These are phyloP conservation scores for Stratiolaelaps scimitus DNA, from an alignment of 1,140 invertebrate species.

Conservation along the genomic window DNA sequence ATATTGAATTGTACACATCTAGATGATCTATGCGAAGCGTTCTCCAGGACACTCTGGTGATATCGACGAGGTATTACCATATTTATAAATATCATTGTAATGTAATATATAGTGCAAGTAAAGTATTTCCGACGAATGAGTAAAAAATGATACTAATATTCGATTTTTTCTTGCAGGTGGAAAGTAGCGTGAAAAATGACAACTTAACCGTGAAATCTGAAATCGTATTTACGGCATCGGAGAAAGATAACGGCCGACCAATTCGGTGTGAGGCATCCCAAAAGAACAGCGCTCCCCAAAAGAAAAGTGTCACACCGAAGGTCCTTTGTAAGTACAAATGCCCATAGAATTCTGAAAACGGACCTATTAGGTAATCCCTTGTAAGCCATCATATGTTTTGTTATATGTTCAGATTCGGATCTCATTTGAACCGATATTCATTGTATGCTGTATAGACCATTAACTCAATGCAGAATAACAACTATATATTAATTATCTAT, in stretches of 20 bases:
- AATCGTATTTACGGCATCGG: constrained; percentile 14
- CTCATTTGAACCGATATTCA: too few species aligned
- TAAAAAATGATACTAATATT: neutral
- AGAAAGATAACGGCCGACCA: constrained; percentile 12
- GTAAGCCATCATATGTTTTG: too few species aligned
- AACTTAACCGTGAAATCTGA: constrained; percentile 52
- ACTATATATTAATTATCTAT: too few species aligned
- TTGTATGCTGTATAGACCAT: too few species aligned
- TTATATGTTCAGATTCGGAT: too few species aligned
- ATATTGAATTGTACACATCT: too few species aligned
- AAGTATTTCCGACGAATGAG: neutral
- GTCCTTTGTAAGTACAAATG: constrained; percentile 18
- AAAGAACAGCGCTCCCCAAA: constrained; percentile 21
- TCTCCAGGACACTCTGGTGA: too few species aligned
- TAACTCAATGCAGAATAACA: neutral
- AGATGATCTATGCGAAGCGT: too few species aligned
- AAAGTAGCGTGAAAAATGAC: constrained; percentile 79
- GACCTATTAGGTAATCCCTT: too few species aligned
- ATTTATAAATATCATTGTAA: too few species aligned
- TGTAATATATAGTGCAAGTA: too few species aligned
- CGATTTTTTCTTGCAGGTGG: constrained; percentile 53
- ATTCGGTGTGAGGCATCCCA: constrained; percentile 27
- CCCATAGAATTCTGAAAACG: neutral
- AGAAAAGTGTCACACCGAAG: constrained; percentile 14
- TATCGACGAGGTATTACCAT: too few species aligned